Evolutionary conservation across 2,888 invertebrate species (phyloP).

Genomic region (Calameuta pallipes): DNA sequence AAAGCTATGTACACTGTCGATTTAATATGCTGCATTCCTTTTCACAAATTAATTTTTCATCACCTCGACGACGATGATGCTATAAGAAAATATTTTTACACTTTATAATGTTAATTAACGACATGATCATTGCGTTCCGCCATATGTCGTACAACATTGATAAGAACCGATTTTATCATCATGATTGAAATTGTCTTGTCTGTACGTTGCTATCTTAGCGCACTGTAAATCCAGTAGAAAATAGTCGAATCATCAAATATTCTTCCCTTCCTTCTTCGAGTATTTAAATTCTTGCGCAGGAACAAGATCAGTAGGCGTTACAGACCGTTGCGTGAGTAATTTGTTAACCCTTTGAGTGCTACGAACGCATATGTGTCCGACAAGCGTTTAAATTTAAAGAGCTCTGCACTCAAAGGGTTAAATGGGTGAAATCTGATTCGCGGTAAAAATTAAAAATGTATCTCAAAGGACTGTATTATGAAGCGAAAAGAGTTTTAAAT

Average conservation of each 20-base stretch:
- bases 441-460: not conserved
- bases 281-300: not conserved
- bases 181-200: not conserved
- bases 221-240: not conserved
- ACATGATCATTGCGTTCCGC: not conserved
- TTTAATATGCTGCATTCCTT: not conserved
- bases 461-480: not conserved
- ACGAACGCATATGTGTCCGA: too few relatives aligned
- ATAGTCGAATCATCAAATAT: not conserved
- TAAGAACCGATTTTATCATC: not conserved
- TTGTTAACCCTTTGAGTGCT: not conserved
- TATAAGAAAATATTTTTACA: slow-evolving; percentile 7
- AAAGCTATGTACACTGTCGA: slow-evolving; percentile 27
- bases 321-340: not conserved
- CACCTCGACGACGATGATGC: not conserved
- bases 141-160: not conserved
- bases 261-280: not conserved
- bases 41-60: not conserved
- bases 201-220: not conserved
- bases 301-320: not conserved
- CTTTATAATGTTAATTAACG: slow-evolving; percentile 1
- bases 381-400: too few relatives aligned
- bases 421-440: not conserved
- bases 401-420: not conserved
- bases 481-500: not conserved